Percentiles rank a stretch among this genome's conserved stretches.
Conservation (phyloP, 2,113 vertebrate genomes). For the Eudorcas thomsonii region DNA sequence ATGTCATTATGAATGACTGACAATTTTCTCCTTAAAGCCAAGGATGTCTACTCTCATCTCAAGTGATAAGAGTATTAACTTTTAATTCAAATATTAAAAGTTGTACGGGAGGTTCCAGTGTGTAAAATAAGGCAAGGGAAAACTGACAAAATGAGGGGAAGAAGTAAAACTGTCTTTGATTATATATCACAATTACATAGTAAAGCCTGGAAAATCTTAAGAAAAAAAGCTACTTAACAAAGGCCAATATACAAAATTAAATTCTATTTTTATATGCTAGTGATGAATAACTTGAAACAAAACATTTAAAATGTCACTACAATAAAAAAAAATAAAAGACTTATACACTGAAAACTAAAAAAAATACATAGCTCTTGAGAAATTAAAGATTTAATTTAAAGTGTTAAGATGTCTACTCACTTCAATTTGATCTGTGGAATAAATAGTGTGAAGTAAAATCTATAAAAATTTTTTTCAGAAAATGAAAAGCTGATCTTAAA, state of each 20-base stretch:
- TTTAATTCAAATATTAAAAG: neutral
- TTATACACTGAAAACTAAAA: neutral
- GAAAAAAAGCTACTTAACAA: neutral
- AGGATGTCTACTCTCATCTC: neutral
- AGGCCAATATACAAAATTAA: neutral
- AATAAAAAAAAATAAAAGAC: neutral
- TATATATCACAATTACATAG: neutral
- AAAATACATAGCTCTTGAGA: neutral
- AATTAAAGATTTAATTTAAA: neutral
- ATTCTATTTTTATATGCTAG: neutral
- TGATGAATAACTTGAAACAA: neutral
- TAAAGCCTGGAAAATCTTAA: neutral
- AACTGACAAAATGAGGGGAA: neutral
- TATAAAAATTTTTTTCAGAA: neutral
- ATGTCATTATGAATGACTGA: neutral
- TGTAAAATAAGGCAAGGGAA: neutral
- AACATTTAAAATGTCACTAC: neutral
- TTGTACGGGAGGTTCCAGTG: neutral
- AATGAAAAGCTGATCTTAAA: constrained; percentile 10
- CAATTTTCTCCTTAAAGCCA: neutral
- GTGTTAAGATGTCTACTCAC: neutral
- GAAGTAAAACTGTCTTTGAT: neutral
- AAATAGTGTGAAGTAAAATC: neutral
- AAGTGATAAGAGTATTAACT: no score
- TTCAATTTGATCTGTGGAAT: neutral